Conservation (phyloP, 1,140 invertebrate genomes). For the Papilio xuthus region DNA sequence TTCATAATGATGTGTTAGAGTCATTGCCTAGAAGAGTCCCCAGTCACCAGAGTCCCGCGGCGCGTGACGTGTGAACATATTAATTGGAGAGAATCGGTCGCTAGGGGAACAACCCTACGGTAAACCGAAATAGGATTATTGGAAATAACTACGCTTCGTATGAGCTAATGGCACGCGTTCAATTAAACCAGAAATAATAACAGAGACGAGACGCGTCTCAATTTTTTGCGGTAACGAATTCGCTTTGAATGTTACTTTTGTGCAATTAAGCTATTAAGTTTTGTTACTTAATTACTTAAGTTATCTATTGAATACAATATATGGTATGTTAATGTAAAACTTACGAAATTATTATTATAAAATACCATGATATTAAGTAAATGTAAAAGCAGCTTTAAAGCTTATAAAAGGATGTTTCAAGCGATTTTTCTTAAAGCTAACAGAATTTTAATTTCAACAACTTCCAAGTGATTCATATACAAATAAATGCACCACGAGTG, state of each 20-base stretch:
- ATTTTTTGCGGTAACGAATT: conserved; percentile 4
- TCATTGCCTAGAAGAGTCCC: conserved; percentile 43
- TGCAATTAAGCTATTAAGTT: background rate
- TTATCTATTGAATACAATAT: too few relatives aligned
- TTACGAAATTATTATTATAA: too few relatives aligned
- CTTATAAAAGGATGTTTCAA: background rate
- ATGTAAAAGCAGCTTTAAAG: too few relatives aligned
- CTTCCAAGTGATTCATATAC: background rate
- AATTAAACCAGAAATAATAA: conserved; percentile 46
- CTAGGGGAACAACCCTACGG: conserved; percentile 63
- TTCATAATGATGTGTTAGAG: conserved; percentile 50
- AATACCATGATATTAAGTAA: too few relatives aligned
- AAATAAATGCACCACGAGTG: background rate
- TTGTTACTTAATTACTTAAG: too few relatives aligned
- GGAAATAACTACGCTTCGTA: conserved; percentile 48
- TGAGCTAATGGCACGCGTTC: conserved; percentile 33
- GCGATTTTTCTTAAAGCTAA: background rate
- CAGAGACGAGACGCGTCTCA: background rate
- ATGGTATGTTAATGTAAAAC: too few relatives aligned
- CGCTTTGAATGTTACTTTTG: background rate
- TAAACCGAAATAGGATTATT: conserved; percentile 58
- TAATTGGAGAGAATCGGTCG: conserved; percentile 66
- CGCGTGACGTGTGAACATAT: conserved; percentile 75
- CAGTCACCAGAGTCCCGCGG: conserved; percentile 56
- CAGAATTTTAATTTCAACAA: background rate